Evolutionary conservation across 1,140 invertebrate species (phyloP).

Genomic region (Palaemon carinicauda): DNA sequence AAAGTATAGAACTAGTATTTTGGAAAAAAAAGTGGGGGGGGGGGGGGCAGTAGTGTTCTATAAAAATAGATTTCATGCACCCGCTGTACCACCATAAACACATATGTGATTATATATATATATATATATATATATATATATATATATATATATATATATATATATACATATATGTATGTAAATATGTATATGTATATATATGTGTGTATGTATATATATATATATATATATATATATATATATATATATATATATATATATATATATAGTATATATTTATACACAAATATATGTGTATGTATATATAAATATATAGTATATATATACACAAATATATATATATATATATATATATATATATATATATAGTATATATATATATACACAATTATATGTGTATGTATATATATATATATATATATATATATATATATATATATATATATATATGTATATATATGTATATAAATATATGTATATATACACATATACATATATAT

Average conservation of each 20-base stretch:
- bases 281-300: too few species aligned
- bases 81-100: too few species aligned
- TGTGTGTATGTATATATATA: neutral
- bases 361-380: neutral
- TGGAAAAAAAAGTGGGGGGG: too few species aligned
- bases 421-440: neutral
- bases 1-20: too few species aligned
- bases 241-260: neutral
- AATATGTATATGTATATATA: neutral
- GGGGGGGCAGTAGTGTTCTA: too few species aligned
- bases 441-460: neutral
- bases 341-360: neutral
- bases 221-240: neutral
- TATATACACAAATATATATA: too few species aligned
- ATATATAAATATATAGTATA: too few species aligned
- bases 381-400: neutral
- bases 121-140: constrained; percentile 2
- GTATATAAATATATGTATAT: neutral
- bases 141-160: neutral
- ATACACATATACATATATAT: neutral
- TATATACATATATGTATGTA: neutral
- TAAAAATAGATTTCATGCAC: too few species aligned
- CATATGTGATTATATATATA: neutral
- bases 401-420: neutral
- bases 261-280: too few species aligned